phyloP scores from a whole-genome alignment of 2,113 vertebrate species.

The Chlamydotis undulata region DNA sequence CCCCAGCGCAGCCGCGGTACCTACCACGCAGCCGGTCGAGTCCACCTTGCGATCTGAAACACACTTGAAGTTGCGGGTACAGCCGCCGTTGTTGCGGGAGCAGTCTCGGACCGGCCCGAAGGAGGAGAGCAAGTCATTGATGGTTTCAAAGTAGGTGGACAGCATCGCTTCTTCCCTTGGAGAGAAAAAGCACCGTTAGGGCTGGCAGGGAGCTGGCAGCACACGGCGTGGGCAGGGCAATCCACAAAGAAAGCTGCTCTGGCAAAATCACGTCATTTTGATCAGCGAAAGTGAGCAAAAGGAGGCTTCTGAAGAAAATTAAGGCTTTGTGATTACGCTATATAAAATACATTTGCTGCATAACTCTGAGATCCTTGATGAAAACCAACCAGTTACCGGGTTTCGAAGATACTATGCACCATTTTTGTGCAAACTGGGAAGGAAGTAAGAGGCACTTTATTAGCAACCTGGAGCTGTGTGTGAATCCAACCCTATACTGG shows the following conservation, averaged over 20 bases:
- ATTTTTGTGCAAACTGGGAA: not conserved
- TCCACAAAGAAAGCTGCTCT: not conserved
- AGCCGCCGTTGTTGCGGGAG: slow-evolving; percentile 94
- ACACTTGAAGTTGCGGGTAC: slow-evolving; percentile 96
- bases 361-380: not conserved
- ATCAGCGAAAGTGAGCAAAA: accelerated
- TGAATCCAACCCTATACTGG: not conserved
- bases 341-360: not conserved
- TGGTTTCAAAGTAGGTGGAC: slow-evolving; percentile 96
- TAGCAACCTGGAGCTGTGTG: not conserved
- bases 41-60: slow-evolving; percentile 93
- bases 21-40: slow-evolving; percentile 94
- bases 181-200: slow-evolving; percentile 69
- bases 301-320: not conserved
- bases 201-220: not conserved
- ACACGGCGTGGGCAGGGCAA: accelerated
- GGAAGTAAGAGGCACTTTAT: not conserved
- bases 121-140: slow-evolving; percentile 93
- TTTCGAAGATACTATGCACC: not conserved
- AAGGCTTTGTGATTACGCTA: not conserved
- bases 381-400: not conserved
- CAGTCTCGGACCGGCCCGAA: slow-evolving; percentile 96
- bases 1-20: not conserved
- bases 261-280: not conserved
- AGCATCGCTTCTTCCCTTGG: slow-evolving; percentile 95